Evolutionary conservation across 1,140 invertebrate genomes (phyloP), one percentile per base, ranked within the genome.

Genomic region (Megathymus violae): DNA sequence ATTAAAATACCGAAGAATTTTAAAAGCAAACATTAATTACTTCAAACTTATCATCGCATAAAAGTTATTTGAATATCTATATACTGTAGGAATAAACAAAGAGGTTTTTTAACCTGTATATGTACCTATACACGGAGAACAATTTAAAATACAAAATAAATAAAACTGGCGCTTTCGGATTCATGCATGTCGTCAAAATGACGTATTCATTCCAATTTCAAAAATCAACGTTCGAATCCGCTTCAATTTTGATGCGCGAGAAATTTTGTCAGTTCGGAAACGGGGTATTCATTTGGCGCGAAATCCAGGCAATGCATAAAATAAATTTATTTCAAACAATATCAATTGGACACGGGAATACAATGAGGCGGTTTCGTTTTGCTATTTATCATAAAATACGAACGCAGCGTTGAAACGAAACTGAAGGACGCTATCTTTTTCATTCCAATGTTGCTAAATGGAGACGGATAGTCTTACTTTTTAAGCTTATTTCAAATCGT

Each of bases 321-420:
- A 82, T 79, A 83, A 87, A 86, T 85, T 79, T 85, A 86, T 84
- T 76, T 71, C 70, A 76, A 78, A 85, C 83, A 88, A 84, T 82
- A 84, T 79, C 82, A 82, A 82, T 83, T 72, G 77, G 71, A 85
- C 82, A 87, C 76, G 81, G 62, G 78, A 89, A 86, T 70, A 80
- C 83, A 82, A 83, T 87, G 77, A 76, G 62, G 62, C 67, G 67
- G 67, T 73, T 75, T 69, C 68, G 56, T 79, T 80, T 74, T 71
- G 73, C 78, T 82, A 83, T 85, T 85, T 88, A 88, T 85, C 80
- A 85, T 85, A 84, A 82, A 82, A 82, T 82, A 80, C 79, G 76
- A 76, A 76, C 68, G 64, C 59, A 51, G 71, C 46, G 62, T 62
- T 75, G n/a, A n/a, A n/a, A n/a, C n/a, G 67, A 80, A 78, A 85